These are phyloP conservation scores for Mungos mungo DNA, from an alignment of 2,113 vertebrate species.

Conservation along the genomic window DNA sequence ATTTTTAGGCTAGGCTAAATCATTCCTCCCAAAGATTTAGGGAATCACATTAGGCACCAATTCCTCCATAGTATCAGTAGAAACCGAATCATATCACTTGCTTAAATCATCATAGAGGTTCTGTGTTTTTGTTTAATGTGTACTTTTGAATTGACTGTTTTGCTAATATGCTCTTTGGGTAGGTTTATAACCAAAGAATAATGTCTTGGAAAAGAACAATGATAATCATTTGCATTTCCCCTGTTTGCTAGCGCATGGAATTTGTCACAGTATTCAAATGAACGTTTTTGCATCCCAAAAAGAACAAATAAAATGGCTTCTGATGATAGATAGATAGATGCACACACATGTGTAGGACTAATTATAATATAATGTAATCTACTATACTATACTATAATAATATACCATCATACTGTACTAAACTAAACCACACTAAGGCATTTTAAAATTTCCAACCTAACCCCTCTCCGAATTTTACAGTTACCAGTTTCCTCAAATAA, in stretches of 20 bases:
- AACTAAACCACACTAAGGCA: not conserved
- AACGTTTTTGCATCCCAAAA: not conserved
- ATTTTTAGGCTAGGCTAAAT: not conserved
- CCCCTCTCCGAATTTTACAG: not conserved
- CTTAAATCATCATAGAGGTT: not conserved
- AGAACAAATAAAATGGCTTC: conserved; percentile 37
- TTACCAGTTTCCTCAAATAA: not conserved
- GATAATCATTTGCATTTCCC: not conserved
- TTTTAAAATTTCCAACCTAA: not conserved
- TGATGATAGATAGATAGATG: not conserved
- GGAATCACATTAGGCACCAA: not conserved
- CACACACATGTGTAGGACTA: not conserved
- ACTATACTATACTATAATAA: not conserved
- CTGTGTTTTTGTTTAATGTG: conserved; percentile 47
- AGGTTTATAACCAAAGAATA: conserved; percentile 15
- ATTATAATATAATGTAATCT: not conserved
- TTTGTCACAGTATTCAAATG: conserved; percentile 24
- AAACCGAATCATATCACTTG: conserved; percentile 19
- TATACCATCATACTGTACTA: not conserved
- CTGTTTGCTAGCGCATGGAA: not conserved
- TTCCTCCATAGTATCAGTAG: not conserved
- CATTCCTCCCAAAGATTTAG: not conserved
- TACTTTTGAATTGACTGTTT: conserved; percentile 31
- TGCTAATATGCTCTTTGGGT: not conserved
- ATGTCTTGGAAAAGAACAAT: conserved; percentile 10